These are phyloP conservation scores for Masticophis lateralis DNA, from an alignment of 2,797 vertebrate species.

Conservation along the genomic window DNA sequence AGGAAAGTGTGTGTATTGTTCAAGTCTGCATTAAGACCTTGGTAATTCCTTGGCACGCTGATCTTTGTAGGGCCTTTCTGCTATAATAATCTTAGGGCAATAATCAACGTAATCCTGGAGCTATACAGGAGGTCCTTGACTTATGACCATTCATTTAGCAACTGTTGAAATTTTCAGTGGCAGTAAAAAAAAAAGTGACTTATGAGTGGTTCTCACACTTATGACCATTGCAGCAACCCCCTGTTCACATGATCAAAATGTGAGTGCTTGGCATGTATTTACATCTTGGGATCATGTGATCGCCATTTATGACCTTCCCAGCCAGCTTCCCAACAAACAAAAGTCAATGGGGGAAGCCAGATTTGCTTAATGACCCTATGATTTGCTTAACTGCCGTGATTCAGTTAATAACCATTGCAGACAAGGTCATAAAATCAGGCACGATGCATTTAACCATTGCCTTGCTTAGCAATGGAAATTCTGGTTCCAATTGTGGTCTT, in stretches of 20 bases:
- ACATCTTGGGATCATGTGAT: not conserved
- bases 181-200: not conserved
- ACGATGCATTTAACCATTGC: not conserved
- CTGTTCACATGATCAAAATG: not conserved
- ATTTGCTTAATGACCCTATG: not conserved
- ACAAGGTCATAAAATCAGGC: not conserved
- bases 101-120: not conserved
- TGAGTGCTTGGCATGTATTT: not conserved
- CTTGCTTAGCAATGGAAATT: not conserved
- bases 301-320: not conserved
- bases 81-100: not conserved
- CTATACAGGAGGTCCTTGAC: not conserved
- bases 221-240: not conserved
- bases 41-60: not conserved
- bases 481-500: not conserved
- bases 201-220: not conserved
- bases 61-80: not conserved
- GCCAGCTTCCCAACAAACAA: not conserved
- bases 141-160: not conserved
- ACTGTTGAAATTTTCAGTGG: not conserved
- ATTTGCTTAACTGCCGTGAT: not conserved
- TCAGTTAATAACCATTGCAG: not conserved
- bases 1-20: not conserved
- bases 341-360: not conserved
- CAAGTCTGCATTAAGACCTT: not conserved